Evolutionary conservation across 1,140 invertebrate genomes (phyloP).

Genomic region (Delia radicum): DNA sequence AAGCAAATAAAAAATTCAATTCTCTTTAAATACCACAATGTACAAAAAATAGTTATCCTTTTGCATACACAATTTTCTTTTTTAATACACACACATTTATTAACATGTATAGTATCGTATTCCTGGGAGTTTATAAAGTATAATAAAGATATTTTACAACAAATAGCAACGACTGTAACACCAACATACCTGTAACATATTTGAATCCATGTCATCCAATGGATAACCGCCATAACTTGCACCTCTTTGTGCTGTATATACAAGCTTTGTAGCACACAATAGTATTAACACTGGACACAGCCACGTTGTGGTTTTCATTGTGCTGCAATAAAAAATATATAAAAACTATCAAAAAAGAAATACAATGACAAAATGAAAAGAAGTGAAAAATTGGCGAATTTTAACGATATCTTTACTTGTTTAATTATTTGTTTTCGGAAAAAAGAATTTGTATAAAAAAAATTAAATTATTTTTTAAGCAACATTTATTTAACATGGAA

Average conservation of each 20-base stretch:
- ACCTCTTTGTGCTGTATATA: constrained; percentile 49
- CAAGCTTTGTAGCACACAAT: constrained; percentile 48
- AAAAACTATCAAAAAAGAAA: not conserved
- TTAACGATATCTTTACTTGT: no score
- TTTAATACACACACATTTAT: not conserved
- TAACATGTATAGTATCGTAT: not conserved
- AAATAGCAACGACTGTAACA: constrained; percentile 7
- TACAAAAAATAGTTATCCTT: not conserved
- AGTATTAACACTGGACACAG: constrained; percentile 52
- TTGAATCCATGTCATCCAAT: constrained; percentile 43
- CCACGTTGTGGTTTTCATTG: constrained; percentile 54
- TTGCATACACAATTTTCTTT: not conserved
- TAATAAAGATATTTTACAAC: not conserved
- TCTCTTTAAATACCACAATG: not conserved
- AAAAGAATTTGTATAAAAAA: no score
- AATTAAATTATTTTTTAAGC: no score
- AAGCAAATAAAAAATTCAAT: not conserved
- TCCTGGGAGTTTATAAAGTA: no score
- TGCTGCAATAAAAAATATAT: constrained; percentile 35
- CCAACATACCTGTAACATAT: constrained; percentile 45
- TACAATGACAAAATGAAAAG: not conserved
- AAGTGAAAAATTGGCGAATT: not conserved
- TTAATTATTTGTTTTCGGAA: no score
- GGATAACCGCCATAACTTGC: constrained; percentile 38
- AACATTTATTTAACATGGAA: no score